Base-by-base conservation (phyloP, 2,888 invertebrate genomes). In the Augochlorella aurata region DNA sequence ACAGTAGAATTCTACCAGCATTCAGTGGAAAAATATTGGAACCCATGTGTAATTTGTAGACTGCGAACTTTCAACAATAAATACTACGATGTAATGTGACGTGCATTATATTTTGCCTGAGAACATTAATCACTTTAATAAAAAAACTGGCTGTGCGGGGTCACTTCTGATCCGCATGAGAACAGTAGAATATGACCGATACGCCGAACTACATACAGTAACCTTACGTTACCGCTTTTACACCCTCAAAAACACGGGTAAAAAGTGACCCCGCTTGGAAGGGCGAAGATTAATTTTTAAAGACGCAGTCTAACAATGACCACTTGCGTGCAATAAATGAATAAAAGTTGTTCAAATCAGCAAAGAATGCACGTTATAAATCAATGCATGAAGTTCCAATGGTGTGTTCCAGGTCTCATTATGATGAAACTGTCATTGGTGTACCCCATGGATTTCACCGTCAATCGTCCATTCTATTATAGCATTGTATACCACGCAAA, bases 381-480 rank as follows among this genome's bases (percentile, higher is more conserved):
- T 24, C 58, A 24, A 0, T 24, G 58, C 7, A 8, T 29, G 38
- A 3, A 38, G 68, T 54, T 24, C 4, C n/a, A 24, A 9, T 67
- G n/a, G 58, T 77, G 24, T 84, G 74, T 85, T 85, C 38, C 82
- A 84, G 78, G 70, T 74, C 2, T 21, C 8, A 44, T 68, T 5
- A 24, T 67, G 3, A n/a, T 75, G 54, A 74, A 74, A 79, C 38
- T 77, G 63, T 69, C 49, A 63, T 49, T 70, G 73, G 72, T 73
- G 54, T 58, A 78, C 74, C 54, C 77, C 9, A 0, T 14, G 52
- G 52, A 74, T 1, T 77, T 82, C 2, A 2, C 21, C 47, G 82
- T 88, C 58, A 71, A 86, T 44, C 88, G 69, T 61, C 89, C 89
- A 52, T 91, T 91, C 77, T 79, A 75, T 78, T 90, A 87, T 79